Base-by-base conservation (phyloP, 2,888 invertebrate species). In the Calliphora vomitoria region DNA sequence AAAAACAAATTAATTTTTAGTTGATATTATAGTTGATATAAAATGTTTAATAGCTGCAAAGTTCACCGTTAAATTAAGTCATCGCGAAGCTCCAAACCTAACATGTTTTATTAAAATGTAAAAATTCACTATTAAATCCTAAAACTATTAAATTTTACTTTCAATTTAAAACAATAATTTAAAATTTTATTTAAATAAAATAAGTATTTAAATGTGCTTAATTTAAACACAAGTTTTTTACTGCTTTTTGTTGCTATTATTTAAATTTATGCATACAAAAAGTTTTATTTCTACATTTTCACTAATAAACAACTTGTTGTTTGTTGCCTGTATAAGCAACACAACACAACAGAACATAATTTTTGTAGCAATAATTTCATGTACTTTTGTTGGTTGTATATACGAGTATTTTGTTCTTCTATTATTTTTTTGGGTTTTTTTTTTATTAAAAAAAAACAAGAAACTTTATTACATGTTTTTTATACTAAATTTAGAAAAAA, bases 261-360 rank as follows among this genome's bases (percentile, higher is more conserved):
- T 18, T 55, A 8, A 55, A 79, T 79, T 66, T 82, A 81, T 72
- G 64, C 60, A 62, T 38, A 31, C 25, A 44, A 66, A 74, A 74
- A 74, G 18, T 55, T 58, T 74, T 71, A 4, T 31, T 13, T 18
- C 64, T 58, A 35, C 47, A 4, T 71, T 68, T 47, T 35, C 55
- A 58, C 78, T 38, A 79, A 79, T 84, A 84, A 84, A 72, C 78
- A 72, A 79, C 78, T 84, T 84, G 78, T 84, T 79, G 78, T 79
- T 64, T 50, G 53, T 78, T 66, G 18, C 10, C 25, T 55, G 41
- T 18, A 71, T 62, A 83, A 71, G 58, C 38, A 83, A 62, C 69
- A 69, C n/a, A 35, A 60, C 4, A 60, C 5, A 80, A 50, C 18
- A 41, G 8, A 41, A 6, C 25, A 55, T 18, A 44, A 41, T 47